Conservation (phyloP, 2,797 vertebrate species). For the Microctenopoma lineatum region DNA sequence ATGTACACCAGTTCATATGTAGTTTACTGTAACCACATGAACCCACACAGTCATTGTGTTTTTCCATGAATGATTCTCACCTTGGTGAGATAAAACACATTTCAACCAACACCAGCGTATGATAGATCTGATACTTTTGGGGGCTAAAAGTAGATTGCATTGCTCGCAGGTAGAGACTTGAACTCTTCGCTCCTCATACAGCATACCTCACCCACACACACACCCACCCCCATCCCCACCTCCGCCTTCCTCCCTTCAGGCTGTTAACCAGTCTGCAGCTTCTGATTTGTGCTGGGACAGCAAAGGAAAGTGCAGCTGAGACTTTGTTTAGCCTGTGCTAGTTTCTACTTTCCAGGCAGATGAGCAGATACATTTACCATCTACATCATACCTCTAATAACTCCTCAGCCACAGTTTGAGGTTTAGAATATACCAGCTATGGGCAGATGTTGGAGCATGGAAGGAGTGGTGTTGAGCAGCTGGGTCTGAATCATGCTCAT, state of each 20-base stretch:
- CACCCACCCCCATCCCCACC: background rate
- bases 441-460: constrained; percentile 41
- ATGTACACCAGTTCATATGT: background rate
- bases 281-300: constrained; percentile 45
- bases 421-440: constrained; percentile 10
- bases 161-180: constrained; percentile 72
- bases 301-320: constrained; percentile 26
- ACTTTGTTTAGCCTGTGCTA: constrained; percentile 31
- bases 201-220: constrained; percentile 56
- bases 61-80: background rate
- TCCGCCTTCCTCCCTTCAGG: constrained; percentile 26
- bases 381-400: too few species aligned
- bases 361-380: background rate
- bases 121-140: constrained; percentile 6
- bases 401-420: too few species aligned
- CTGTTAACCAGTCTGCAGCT: constrained; percentile 44
- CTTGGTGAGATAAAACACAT: background rate
- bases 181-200: constrained; percentile 45
- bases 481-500: constrained; percentile 44
- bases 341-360: constrained; percentile 32
- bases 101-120: background rate
- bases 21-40: background rate
- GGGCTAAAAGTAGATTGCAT: constrained; percentile 38
- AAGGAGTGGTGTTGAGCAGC: constrained; percentile 34
- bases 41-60: too few species aligned